Base-by-base conservation (phyloP, 2,113 vertebrate genomes). In the Rhabdomys dilectus region DNA sequence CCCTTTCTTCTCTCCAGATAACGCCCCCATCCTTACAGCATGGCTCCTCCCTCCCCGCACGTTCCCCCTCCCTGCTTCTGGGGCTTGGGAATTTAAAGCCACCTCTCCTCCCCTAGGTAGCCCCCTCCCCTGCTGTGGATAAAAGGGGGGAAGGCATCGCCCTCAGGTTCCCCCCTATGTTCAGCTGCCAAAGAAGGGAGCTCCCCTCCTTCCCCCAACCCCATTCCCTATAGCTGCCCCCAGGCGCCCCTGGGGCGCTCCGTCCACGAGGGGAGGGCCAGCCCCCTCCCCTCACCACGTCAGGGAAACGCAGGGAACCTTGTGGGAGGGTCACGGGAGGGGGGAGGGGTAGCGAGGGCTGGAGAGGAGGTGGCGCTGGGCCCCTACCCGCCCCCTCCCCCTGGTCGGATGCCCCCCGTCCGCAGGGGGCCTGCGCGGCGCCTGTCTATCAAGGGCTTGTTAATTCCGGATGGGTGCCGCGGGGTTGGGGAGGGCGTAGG, bases 91-190 rank as follows among this genome's bases (percentile, higher is more conserved):
- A 97, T 92, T 88, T 93, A 88, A 95, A 96, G 91, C 95, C 95
- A 95, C 95, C 89, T 91, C 51, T 96, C 70, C 91, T 78, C 95
- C 51, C 94, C 87, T 88, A 60, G 53, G 93, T 98, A 98, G 98
- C 98, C 99, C 98, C 98, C 98, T 98, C 98, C 95, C 98, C 98
- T 98, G 97, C 98, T 98, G 94, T 97, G 97, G 98, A 73, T 96
- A 88, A 97, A 98, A 97, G 97, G 92, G 94, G 96, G 96, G 93
- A 96, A 93, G 97, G 96, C 91, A 91, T 92, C 5, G 94, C 96
- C 97, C 75, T 94, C 96, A 97, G 96, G 95, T 82, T 70, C 89
- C 93, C 75, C 51, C 62, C 86, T 91, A 93, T 82, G 97, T 98
- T 98, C 98, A 98, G 98, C 98, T 98, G 98, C 98, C 98, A 98